Base-by-base conservation (phyloP, 2,113 vertebrate species). In the Leucosticte australis region DNA sequence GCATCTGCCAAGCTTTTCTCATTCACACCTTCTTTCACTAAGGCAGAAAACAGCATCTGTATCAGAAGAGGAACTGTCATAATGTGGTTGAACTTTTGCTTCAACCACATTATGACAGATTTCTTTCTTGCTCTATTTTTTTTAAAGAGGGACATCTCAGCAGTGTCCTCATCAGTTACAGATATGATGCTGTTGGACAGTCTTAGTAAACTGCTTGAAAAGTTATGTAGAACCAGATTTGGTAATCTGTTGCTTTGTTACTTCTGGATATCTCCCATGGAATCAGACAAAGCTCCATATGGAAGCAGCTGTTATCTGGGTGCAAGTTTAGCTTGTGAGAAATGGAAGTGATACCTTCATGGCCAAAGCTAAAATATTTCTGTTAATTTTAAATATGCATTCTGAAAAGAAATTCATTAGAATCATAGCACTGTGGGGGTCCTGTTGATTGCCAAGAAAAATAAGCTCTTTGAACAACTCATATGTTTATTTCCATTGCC, bases 401-500 rank as follows among this genome's bases (percentile, higher is more conserved):
- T 93, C 52, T 75, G 86, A 86, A 86, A 88, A 90, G 56, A 68
- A 92, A 44, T 44, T 84, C 33, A 81, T 93, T 96, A 96, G 88
- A 94, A 73, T 90, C 83, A 46, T 37, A 41, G 41, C 80, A 79
- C 49, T 71, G 41, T 35, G 56, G 31, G 88, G 73, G 68, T 57
- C 44, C 47, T 84, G 49, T 47, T 81, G 49, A 83, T 57, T 92
- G 95, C 88, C 93, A 96, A 94, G 83, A 90, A 89, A 94, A 92
- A 93, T 14, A 31, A 90, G n/a, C 14, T 93, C 62, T 13, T 74
- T 64, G 37, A 94, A 68, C 20, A 93, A 78, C 31, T 90, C 26
- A 13, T 39, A n/a, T 46, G 39, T 88, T 96, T 88, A 60, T 88
- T 94, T 18, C 35, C 60, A 53, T 62, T 89, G 76, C 80, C 69